These are phyloP conservation scores for Hippopotamyrus pictus DNA, from an alignment of 2,797 vertebrate genomes.

Conservation along the genomic window DNA sequence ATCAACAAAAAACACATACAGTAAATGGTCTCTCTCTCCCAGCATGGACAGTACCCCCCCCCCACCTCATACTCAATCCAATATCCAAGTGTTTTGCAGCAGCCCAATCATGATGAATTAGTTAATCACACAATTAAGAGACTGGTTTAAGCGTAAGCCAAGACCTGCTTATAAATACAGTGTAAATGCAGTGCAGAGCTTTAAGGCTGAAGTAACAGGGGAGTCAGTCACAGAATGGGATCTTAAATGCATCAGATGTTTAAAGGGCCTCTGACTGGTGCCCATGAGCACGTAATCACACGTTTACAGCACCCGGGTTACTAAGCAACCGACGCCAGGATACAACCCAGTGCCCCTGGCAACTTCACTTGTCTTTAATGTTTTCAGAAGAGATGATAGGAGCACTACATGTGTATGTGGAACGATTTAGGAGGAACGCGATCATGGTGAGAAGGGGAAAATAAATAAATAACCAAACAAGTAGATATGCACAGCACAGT, in stretches of 20 bases:
- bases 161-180: background rate
- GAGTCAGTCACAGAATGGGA: constrained; percentile 25
- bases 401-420: background rate
- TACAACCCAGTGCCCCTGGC: constrained; percentile 43
- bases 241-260: constrained; percentile 37
- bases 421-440: background rate
- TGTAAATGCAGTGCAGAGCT: background rate
- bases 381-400: constrained; percentile 29
- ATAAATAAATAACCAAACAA: background rate
- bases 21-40: background rate
- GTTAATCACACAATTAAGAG: no score
- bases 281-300: constrained; percentile 47
- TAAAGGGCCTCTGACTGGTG: constrained; percentile 37
- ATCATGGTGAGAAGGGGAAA: background rate
- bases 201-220: constrained; percentile 32
- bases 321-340: constrained; percentile 46
- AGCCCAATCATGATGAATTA: background rate
- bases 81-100: background rate
- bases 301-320: constrained; percentile 46
- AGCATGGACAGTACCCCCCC: background rate
- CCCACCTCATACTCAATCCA: background rate
- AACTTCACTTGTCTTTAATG: constrained; percentile 46
- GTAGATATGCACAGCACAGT: background rate
- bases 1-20: background rate
- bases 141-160: background rate